Conservation (phyloP, 1,140 invertebrate species). For the Campoletis sonorensis region DNA sequence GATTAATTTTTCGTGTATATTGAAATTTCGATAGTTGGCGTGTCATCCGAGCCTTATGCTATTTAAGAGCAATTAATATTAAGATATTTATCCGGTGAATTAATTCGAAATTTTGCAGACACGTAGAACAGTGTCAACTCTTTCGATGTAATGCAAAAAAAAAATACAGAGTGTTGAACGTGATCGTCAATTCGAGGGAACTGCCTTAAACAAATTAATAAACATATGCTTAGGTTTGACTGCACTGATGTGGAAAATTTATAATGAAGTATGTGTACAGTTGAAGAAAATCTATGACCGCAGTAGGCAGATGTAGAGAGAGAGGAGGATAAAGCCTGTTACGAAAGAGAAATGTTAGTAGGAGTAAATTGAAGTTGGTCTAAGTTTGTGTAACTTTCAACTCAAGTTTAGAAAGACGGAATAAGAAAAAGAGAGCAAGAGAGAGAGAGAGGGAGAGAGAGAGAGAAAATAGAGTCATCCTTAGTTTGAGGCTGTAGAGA, state of each 20-base stretch:
- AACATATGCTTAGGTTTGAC: no score
- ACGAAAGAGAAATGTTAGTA: constrained; percentile 68
- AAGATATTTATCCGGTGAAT: no score
- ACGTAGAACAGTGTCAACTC: no score
- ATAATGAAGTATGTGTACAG: constrained; percentile 2
- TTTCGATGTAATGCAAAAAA: no score
- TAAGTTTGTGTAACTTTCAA: constrained; percentile 69
- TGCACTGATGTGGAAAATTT: background rate
- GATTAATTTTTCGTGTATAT: no score
- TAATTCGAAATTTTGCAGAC: no score
- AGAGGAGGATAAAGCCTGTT: constrained; percentile 61
- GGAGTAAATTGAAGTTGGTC: constrained; percentile 69
- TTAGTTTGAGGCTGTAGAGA: background rate
- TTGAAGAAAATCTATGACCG: constrained; percentile 36
- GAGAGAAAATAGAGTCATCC: background rate
- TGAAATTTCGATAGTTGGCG: no score
- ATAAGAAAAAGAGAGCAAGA: constrained; percentile 21
- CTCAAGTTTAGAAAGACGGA: constrained; percentile 62
- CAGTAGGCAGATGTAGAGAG: constrained; percentile 45
- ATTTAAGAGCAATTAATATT: no score
- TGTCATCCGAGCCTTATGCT: no score
- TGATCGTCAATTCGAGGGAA: no score
- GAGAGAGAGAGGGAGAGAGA: constrained; percentile 29
- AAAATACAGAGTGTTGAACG: no score
- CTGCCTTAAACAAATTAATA: no score